phyloP scores from a whole-genome alignment of 2,888 invertebrate species.

The Agonopterix arenella region DNA sequence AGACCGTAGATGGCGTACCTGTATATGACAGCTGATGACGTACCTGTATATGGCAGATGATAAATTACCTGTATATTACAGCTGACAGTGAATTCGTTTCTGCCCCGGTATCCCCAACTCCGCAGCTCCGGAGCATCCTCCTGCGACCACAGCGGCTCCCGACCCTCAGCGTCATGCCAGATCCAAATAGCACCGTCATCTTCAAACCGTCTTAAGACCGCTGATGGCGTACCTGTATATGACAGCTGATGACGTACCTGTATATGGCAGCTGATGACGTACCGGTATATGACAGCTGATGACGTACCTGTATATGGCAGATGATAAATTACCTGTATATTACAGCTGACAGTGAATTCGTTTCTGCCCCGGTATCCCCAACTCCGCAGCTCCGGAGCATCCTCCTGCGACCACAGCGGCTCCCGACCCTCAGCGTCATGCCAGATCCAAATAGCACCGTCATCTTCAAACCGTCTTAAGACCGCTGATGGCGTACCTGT shows the following conservation, averaged over 20 bases:
- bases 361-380: conserved; percentile 86
- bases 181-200: conserved; percentile 87
- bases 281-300: too few species aligned
- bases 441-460: conserved; percentile 89
- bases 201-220: conserved; percentile 1
- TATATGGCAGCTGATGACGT: conserved; percentile 2
- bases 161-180: conserved; percentile 87
- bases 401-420: conserved; percentile 82
- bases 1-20: too few species aligned
- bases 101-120: conserved; percentile 81
- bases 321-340: conserved; percentile 30
- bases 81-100: conserved; percentile 44
- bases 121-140: conserved; percentile 76
- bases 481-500: too few species aligned
- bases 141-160: conserved; percentile 81
- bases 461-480: conserved; percentile 75
- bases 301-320: conserved; percentile 84
- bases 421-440: conserved; percentile 83
- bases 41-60: too few species aligned
- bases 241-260: too few species aligned
- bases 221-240: too few species aligned
- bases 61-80: conserved; percentile 84
- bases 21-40: too few species aligned
- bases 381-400: conserved; percentile 72
- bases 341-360: too few species aligned